Base-by-base conservation (phyloP, 2,797 vertebrate species). In the Poliocrania exsul region DNA sequence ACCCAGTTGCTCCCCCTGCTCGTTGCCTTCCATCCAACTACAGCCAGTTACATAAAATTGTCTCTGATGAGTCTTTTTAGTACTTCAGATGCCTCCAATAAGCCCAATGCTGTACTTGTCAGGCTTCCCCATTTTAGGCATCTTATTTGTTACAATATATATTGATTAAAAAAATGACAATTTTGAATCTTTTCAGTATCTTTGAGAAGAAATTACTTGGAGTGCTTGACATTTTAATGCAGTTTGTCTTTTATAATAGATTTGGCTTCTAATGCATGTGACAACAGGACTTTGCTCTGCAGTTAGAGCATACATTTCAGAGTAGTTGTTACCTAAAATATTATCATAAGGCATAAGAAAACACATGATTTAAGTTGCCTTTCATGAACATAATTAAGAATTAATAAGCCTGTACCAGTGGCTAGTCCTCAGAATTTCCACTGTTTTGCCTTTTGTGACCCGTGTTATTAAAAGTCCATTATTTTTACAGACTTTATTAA, bases 401-500 rank as follows among this genome's bases (percentile, higher is more conserved):
- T 98, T 98, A 98, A 98, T 98, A 98, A 98, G 98, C 96, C 96
- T 97, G 97, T 98, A 97, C 97, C 96, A 98, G 96, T 98, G 98
- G 97, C 97, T 98, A 98, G 97, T 98, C 97, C 97, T 97, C 93
- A 97, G 97, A 98, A 98, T 98, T 98, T 98, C 98, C 98, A 98
- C 98, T 98, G 98, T 98, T 98, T 98, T 98, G 98, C 98, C 98
- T 98, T 98, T 98, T 98, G 98, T 98, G 98, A 98, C 98, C 98
- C 10, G 80, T 98, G 98, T 98, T 98, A 98, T 98, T 98, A 98
- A 98, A 98, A 98, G 98, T 98, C 98, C 98, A 98, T 98, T 98
- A 98, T 98, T 98, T 98, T 99, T 99, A 99, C 98, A 98, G 99
- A 99, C 98, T 99, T 99, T 99, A 99, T 99, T 99, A 99, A 99